Base-by-base conservation (phyloP, 1,140 invertebrate genomes). In the Cotesia vestalis region DNA sequence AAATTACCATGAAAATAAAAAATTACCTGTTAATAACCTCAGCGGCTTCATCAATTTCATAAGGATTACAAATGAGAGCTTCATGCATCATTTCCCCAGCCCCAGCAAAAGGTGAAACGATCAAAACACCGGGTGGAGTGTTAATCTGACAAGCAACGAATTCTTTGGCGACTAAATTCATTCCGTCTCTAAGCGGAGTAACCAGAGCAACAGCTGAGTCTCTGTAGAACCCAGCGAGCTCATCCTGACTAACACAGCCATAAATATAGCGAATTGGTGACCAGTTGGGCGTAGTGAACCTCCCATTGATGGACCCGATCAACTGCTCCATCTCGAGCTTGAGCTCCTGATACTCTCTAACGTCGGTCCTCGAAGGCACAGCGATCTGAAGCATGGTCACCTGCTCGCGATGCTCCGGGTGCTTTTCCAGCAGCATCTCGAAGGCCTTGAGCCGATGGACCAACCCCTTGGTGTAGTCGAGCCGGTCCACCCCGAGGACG, bases 121-220 rank as follows among this genome's bases (percentile, higher is more conserved):
- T 94, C 4, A 97, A 83, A 0, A 97, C 95, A 5, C 95, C 95
- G 0, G 95, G 94, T 0, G 94, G 91, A 11, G 91, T 91, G 74
- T 95, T 94, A 6, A 96, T 96, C 84, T 96, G 95, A 80, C 95
- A 96, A 4, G 95, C 95, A 2, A 96, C 95, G 79, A 95, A 97
- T 83, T 97, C 95, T 84, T 97, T 97, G 4, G 95, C 95, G 0
- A 97, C 95, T 57, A 97, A 88, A 86, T 97, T 97, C 95, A 97
- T 97, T 59, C 95, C 95, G 82, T 97, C 95, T 57, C 95, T 86
- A 0, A 96, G 83, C 0, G 95, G 95, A 0, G 95, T 96, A 0
- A 97, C 95, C 14, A 96, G 83, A 17, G 93, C 94, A 0, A 97
- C 94, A 0, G 94, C 92, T 0, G 94, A 91, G 78, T 96, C 95